A percentile compares a stretch with the other conserved stretches of the same genome.
Conservation (phyloP, 2,888 invertebrate genomes). For the Galerucella nymphaeae region DNA sequence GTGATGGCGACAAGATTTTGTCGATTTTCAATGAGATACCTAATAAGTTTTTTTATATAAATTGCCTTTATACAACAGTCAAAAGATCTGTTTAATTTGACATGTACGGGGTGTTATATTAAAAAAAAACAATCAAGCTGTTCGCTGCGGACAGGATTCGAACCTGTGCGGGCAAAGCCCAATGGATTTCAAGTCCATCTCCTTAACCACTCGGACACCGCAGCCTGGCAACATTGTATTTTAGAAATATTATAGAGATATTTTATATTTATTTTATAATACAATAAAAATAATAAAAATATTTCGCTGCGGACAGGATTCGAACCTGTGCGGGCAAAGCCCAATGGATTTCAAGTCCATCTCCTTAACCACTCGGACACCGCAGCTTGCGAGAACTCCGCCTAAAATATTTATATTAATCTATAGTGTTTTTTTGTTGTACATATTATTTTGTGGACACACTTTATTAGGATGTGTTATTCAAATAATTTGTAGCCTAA, state of each 20-base stretch:
- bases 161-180: constrained; percentile 84
- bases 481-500: too few species aligned
- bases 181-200: constrained; percentile 87
- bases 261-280: too few species aligned
- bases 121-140: constrained; percentile 6
- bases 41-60: constrained; percentile 1
- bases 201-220: constrained; percentile 86
- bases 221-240: constrained; percentile 67
- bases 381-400: constrained; percentile 66
- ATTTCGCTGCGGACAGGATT: constrained; percentile 83
- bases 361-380: constrained; percentile 87
- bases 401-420: background rate
- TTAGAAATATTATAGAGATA: too few species aligned
- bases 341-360: constrained; percentile 82
- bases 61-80: too few species aligned
- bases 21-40: constrained; percentile 6
- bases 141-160: constrained; percentile 86
- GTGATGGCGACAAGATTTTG: constrained; percentile 5
- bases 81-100: too few species aligned
- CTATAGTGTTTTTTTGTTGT: background rate
- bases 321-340: constrained; percentile 85
- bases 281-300: constrained; percentile 51
- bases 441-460: background rate
- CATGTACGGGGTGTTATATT: too few species aligned
- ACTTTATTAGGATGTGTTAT: too few species aligned